Evolutionary conservation across 2,797 vertebrate genomes (phyloP), one percentile per base, ranked within the genome.

Genomic region (Pantherophis alleghaniensis): DNA sequence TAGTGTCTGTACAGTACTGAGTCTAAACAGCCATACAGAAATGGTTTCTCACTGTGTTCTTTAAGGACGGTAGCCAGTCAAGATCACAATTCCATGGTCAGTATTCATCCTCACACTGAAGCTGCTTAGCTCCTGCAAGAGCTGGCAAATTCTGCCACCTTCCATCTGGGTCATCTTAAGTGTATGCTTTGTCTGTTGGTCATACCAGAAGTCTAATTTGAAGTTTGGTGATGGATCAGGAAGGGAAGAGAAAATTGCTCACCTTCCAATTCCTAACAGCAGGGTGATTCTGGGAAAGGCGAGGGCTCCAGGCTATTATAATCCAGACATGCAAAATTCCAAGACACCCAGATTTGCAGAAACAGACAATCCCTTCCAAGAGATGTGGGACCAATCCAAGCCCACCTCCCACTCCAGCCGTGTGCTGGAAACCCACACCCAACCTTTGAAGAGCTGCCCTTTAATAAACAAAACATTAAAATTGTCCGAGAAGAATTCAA

Each of bases 381-480:
- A 91, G 87, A 47, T 26, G 4, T 87, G 14, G 51, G 11, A 60
- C 90, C 55, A 59, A 74, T 53, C 90, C n/a, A 14, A 90, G 60
- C 92, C 87, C 18, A 24, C 87, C 90, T 28, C 92, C 89, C 89
- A 66, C 83, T 57, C 90, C 22, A 74, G 42, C 42, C 66, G 90
- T 1, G 66, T 86, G 86, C 69, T 13, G 69, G 89, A 93, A 91
- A 93, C 57, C 90, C 51, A 91, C 57, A 59, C 47, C 90, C 92
- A 89, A 74, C 57, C 93, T 93, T 93, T 93, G 93, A 93, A 93
- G 92, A 91, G 87, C 18, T 24, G 90, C 57, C 28, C 86, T 89
- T 91, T 86, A 86, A 91, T 89, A 92, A 86, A 89, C 93, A 91
- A 93, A 91, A 91, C 86, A 93, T 93, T 93, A 91, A 91, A 86